A percentile compares a stretch with the other conserved stretches of the same genome.
phyloP scores from a whole-genome alignment of 1,140 invertebrate genomes.

The Drosophila nasuta region DNA sequence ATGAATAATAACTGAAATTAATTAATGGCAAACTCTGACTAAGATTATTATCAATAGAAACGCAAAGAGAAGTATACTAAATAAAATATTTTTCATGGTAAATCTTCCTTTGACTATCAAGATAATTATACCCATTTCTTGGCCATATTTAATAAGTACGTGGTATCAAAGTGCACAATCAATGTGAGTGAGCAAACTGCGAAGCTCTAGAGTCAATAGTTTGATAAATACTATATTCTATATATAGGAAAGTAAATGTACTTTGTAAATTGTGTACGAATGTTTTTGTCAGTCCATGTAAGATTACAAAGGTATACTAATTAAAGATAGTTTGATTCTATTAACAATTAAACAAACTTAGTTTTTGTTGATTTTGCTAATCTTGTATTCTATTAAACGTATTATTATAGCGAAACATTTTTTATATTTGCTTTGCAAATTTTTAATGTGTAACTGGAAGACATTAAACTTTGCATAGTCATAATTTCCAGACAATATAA shows the following conservation, averaged over 20 bases:
- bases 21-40: too few relatives aligned
- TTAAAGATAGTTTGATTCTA: not conserved
- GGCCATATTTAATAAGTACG: not conserved
- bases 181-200: not conserved
- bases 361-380: not conserved
- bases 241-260: not conserved
- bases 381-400: not conserved
- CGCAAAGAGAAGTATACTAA: too few relatives aligned
- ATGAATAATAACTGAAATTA: too few relatives aligned
- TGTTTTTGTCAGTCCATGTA: not conserved
- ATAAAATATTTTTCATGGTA: too few relatives aligned
- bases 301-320: not conserved
- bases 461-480: not conserved
- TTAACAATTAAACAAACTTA: not conserved
- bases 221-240: slow-evolving; percentile 3
- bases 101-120: not conserved
- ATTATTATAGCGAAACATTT: not conserved
- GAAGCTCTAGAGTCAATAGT: not conserved
- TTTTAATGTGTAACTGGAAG: too few relatives aligned
- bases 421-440: not conserved
- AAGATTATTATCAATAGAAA: too few relatives aligned
- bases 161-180: not conserved
- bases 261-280: not conserved
- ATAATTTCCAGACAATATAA: too few relatives aligned
- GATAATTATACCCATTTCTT: not conserved